Base-by-base conservation (phyloP, 2,888 invertebrate genomes). In the Microdon myrmicae region DNA sequence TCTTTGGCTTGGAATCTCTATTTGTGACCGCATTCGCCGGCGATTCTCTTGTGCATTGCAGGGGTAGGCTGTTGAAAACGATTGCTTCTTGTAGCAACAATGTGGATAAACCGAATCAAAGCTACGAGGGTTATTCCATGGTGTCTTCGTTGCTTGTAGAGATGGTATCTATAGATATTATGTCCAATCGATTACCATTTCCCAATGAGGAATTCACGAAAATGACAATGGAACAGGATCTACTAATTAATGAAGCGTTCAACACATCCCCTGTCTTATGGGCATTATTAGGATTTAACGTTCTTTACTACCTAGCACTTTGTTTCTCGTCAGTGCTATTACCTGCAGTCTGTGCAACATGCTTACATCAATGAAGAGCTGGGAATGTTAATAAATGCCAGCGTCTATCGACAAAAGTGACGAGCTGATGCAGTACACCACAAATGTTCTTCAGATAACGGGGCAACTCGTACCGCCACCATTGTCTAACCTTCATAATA, bases 181-280 rank as follows among this genome's bases (percentile, higher is more conserved):
- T 97, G 92, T 96, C 96, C 81, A 96, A 96, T 77, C 95, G 95
- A 0, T 81, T 95, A 61, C 94, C 94, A 0, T 96, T 96, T 94
- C 96, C 95, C 0, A 96, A 96, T 71, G 96, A 96, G 75, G 96
- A 96, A 71, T 95, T 95, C 75, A 90, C 91, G 1, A 94, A 94
- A 82, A 92, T 94, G 29, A 94, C 94, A 48, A 90, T 94, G 68
- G 94, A 95, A 80, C 86, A 96, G 67, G 96, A 96, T 81, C 81
- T 96, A 67, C 88, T 90, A 80, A 94, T 96, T 73, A 85, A 90
- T 34, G 85, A 90, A 60, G 86, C 87, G 32, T 87, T 96, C 73
- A 89, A 90, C 70, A 86, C 86, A 12, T 86, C 89, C 43, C 91
- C 92, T 0, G 83, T 93, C 7, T 81, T 93, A 1, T 94, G 95